These are phyloP conservation scores for Drosophila anceps DNA, from an alignment of 2,888 invertebrate species.

Conservation along the genomic window DNA sequence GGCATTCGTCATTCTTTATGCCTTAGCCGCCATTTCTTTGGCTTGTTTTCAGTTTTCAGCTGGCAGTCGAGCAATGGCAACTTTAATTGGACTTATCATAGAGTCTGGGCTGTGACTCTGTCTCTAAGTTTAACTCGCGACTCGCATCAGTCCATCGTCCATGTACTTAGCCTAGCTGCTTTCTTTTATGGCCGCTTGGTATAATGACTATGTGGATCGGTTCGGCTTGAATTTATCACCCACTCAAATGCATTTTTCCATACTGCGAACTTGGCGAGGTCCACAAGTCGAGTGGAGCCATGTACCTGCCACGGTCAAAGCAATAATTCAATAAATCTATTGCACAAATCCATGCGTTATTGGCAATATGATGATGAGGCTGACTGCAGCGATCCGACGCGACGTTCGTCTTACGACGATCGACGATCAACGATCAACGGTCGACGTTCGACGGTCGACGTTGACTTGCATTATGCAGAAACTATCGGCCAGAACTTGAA, in stretches of 20 bases:
- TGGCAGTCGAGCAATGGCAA: constrained; percentile 60
- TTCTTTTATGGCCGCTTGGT: constrained; percentile 74
- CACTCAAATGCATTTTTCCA: constrained; percentile 79
- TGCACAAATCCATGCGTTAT: constrained; percentile 79
- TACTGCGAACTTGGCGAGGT: constrained; percentile 46
- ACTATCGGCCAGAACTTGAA: constrained; percentile 73
- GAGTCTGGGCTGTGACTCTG: constrained; percentile 46
- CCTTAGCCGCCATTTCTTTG: not conserved
- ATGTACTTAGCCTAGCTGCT: constrained; percentile 64
- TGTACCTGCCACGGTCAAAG: constrained; percentile 84
- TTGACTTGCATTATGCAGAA: constrained; percentile 68
- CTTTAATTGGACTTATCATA: constrained; percentile 80
- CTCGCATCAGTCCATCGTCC: constrained; percentile 38
- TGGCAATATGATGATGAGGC: constrained; percentile 82
- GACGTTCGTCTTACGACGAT: constrained; percentile 16
- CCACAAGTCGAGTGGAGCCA: constrained; percentile 60
- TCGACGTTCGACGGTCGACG: constrained; percentile 35
- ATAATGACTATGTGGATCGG: constrained; percentile 70
- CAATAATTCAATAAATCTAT: constrained; percentile 85
- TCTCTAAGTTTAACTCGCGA: constrained; percentile 21
- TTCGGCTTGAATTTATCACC: constrained; percentile 77
- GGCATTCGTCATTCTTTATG: constrained; percentile 31
- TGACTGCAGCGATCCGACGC: constrained; percentile 48
- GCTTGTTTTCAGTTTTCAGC: constrained; percentile 28
- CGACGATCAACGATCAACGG: constrained; percentile 40